Base-by-base conservation (phyloP, 2,113 vertebrate species). In the Nerophis ophidion region DNA sequence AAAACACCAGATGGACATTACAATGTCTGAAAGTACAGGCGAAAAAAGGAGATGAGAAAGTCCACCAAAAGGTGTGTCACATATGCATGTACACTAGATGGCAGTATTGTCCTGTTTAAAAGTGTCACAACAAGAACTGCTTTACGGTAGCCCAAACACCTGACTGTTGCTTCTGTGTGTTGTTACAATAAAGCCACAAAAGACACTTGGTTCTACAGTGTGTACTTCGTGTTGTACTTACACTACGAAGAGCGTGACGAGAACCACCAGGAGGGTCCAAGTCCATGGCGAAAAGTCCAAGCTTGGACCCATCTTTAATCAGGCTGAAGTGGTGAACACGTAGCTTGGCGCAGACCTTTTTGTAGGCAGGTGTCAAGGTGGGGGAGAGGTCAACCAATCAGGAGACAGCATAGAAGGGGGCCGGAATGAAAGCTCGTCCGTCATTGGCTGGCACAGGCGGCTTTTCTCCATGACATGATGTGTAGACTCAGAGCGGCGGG, bases 161-260 rank as follows among this genome's bases (percentile, higher is more conserved):
- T 15, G 13, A 47, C 45, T 15, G 45, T 26, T 26, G 26, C 26
- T 26, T 4, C 26, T 26, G 26, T 26, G 26, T 26, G 26, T 26
- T 26, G 26, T 26, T 26, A 26, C 26, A 26, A 26, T 26, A 47
- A 6, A 47, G 14, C n/a, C 13, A 47, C 7, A n/a, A n/a, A 15
- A 47, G 5, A n/a, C 13, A 47, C 13, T 47, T 47, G 14, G 14
- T 47, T 47, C 15, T 12, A 47, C 50, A 0, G 14, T 40, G 16
- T n/a, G 46, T 10, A 26, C 26, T 26, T 26, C 3, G 52, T 34
- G 38, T 0, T n/a, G 62, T 10, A 68, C 75, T 82, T 54, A 90
- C 88, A 86, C 72, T 9, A 77, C 0, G 1, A 85, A 2, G 12
- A 91, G 75, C 2, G 76, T 76, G 44, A 90, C 5, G 16, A 86